phyloP scores from a whole-genome alignment of 2,888 invertebrate genomes.

The Watsonalla cultraria region DNA sequence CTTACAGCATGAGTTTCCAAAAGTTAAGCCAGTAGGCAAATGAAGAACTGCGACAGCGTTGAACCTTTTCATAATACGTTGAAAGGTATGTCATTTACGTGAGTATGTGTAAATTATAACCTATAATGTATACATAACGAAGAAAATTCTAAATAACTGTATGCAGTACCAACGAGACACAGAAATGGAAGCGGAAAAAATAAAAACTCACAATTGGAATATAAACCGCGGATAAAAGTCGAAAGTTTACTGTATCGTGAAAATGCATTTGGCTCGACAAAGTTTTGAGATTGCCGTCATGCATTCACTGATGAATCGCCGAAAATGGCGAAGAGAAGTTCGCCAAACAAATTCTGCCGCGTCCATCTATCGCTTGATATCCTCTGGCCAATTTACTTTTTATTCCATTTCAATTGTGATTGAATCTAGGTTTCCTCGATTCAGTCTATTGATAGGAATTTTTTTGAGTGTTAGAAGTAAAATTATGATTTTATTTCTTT shows the following conservation, averaged over 20 bases:
- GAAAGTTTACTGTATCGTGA: slow-evolving; percentile 49
- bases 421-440: background rate
- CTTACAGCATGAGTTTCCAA: no score
- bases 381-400: slow-evolving; percentile 31
- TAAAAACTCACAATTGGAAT: slow-evolving; percentile 40
- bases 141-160: no score
- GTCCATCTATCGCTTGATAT: slow-evolving; percentile 33
- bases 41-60: no score
- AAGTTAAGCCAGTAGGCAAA: no score
- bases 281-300: slow-evolving; percentile 57
- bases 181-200: slow-evolving; percentile 18
- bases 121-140: no score
- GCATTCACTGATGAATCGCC: slow-evolving; percentile 46
- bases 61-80: no score
- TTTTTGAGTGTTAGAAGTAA: no score
- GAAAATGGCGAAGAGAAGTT: slow-evolving; percentile 37
- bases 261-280: slow-evolving; percentile 61
- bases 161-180: background rate
- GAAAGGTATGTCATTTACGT: no score
- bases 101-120: no score
- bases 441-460: background rate
- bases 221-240: slow-evolving; percentile 27
- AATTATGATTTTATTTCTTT: no score
- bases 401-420: background rate
- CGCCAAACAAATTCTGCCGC: slow-evolving; percentile 24